Evolutionary conservation across 2,797 vertebrate species (phyloP), one percentile per base, ranked within the genome.

Genomic region (Helicolenus hilgendorfi): DNA sequence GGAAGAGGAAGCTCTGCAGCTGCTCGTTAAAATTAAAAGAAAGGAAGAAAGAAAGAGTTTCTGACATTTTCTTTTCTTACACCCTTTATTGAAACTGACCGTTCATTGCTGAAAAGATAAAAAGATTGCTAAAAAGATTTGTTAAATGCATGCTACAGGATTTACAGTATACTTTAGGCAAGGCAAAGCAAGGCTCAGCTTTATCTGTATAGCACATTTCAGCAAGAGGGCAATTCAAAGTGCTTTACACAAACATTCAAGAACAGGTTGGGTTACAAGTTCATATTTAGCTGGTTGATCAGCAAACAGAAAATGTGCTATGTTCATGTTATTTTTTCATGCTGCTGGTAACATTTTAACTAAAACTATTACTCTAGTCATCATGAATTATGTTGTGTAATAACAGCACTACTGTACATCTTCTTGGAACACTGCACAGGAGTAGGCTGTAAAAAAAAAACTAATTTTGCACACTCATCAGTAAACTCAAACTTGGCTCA

Each of bases 291-390:
- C 14, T 41, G 38, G 76, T 81, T 62, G 31, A 65, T 74, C n/a
- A 70, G 63, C 70, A 78, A 58, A 77, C 20, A 27, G 7, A 24
- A n/a, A 38, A 22, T 5, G 41, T 45, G 41, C 18, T 45, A 45
- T 45, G 41, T 67, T 53, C 7, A 53, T 53, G 15, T 53, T 7
- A 1, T 49, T 29, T 63, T 41, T 64, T 55, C 5, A 18, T 26
- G 24, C 33, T 56, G 11, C 53, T 24, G 20, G 84, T 72, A 27
- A 77, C 38, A 62, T 73, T 81, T 74, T 71, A 85, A 88, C 71
- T 3, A 2, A 14, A 59, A 36, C 0, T 24, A 68, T 24, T 78
- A 20, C 1, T 31, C 13, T 3, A 7, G 5, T 41, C 10, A 18
- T 20, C 13, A 11, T 35, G 14, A 11, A 24, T 26, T n/a, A 49